Base-by-base conservation (phyloP, 2,888 invertebrate species). In the Caenorhabditis sinica region DNA sequence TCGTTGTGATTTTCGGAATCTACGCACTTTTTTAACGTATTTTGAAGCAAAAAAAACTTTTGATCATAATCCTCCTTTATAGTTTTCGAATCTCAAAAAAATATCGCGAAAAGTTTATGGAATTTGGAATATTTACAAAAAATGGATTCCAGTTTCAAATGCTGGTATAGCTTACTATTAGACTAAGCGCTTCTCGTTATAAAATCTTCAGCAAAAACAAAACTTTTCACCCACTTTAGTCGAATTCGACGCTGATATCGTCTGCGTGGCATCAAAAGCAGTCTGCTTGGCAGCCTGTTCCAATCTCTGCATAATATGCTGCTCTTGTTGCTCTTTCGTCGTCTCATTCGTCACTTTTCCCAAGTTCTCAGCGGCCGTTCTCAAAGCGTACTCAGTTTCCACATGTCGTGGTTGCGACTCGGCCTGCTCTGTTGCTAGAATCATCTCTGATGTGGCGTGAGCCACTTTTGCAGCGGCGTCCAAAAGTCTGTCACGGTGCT, bases 361-460 rank as follows among this genome's bases (percentile, higher is more conserved):
- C n/a, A 99, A 94, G 89, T 97, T 96, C 92, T 98, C 97, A 0
- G 98, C 98, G 0, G 98, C 97, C 85, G 95, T 95, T 43, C 96
- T 95, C 15, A 99, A 94, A 4, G 96, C 95, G 76, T 89, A 83
- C 76, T 92, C 91, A 13, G 90, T 85, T 43, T 91, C 91, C n/a
- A 87, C 88, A 43, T 90, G 91, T 9, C 89, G 61, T n/a, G 89
- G 89, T 9, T 88, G 85, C 1, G 83, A 83, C 45, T 89, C 89
- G 17, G 87, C 87, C 43, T 89, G 87, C 83, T 88, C 73, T 20
- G 93, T 91, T 13, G 92, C 91, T 11, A 98, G 98, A 30, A 98
- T 98, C 96, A 99, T 96, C 89, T 96, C 95, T 0, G 97, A 96
- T 0, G 99, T 99, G 0, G 98, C 98, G 93, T 98, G 98, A 0